Base-by-base conservation (phyloP, 2,888 invertebrate species). In the Alentia gelatinosa region DNA sequence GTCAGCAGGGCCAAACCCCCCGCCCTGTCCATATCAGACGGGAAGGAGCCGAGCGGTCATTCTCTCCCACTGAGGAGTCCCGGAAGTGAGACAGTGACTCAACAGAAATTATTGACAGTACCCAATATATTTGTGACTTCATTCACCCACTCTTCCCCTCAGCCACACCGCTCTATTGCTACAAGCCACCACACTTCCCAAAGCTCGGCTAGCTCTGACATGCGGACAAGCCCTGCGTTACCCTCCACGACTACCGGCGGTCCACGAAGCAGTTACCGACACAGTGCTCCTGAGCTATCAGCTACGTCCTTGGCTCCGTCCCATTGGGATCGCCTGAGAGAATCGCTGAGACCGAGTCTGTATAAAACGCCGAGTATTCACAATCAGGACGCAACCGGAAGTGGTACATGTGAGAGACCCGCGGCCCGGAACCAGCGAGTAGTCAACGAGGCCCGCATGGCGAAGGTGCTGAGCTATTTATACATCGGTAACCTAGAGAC, bases 401-500 rank as follows among this genome's bases (percentile, higher is more conserved):
- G 50, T 1, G 47, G 30, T 30, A 39, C 23, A 33, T 30, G 5
- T 12, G 40, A 9, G 42, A 26, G 40, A 12, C 12, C 88, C 4
- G 88, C 42, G 50, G 88, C 23, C 23, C 23, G 0, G 23, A 19
- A 35, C 9, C 23, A 26, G 26, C n/a, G 26, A 19, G 35, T 19
- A 23, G 33, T 23, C 5, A 74, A 26, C 42, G 75, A 74, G 12
- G 75, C 89, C 5, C 39, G 42, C 7, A 75, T 84, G 0, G 84
- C 90, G 19, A 84, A 84, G 83, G 47, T 95, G n/a, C 92, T 94
- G 23, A 95, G 95, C 39, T 95, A 94, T 91, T 91, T 96, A 56
- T 96, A 95, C 93, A 93, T 96, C 33, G 96, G 96, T 5, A 96
- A 96, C 89, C 94, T 96, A 23, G 96, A 96, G 91, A 95, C 96